These are phyloP conservation scores for Drosophila neonasuta DNA, from an alignment of 2,888 invertebrate species.

Conservation along the genomic window DNA sequence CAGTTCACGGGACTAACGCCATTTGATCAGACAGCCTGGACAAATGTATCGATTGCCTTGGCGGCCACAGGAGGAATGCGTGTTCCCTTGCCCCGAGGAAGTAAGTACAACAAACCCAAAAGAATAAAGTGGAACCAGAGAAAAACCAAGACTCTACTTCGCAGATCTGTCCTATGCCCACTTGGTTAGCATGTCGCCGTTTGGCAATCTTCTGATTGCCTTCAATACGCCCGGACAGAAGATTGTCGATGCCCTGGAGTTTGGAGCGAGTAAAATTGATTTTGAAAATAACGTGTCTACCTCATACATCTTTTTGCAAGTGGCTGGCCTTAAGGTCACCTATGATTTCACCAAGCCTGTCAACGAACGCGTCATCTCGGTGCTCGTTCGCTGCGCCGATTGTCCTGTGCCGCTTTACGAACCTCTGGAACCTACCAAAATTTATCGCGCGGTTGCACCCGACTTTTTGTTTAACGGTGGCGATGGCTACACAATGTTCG, in stretches of 20 bases:
- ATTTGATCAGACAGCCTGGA: conserved; percentile 84
- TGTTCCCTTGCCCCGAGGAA: conserved; percentile 86
- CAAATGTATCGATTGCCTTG: conserved; percentile 86
- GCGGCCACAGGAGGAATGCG: conserved; percentile 88
- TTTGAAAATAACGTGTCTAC: conserved; percentile 51
- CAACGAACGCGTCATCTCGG: conserved; percentile 85
- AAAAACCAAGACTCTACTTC: neutral
- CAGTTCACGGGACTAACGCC: conserved; percentile 69
- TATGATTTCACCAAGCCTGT: conserved; percentile 85
- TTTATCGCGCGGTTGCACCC: conserved; percentile 86
- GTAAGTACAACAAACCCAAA: conserved; percentile 80
- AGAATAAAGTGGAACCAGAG: neutral
- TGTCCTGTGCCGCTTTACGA: conserved; percentile 85
- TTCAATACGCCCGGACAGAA: conserved; percentile 87
- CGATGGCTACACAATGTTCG: conserved; percentile 85
- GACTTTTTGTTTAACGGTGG: conserved; percentile 87
- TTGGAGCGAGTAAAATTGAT: conserved; percentile 82
- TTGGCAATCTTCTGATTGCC: conserved; percentile 88
- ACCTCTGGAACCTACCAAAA: conserved; percentile 83
- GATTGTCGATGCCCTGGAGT: conserved; percentile 86
- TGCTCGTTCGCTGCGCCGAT: conserved; percentile 75
- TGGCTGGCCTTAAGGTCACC: conserved; percentile 83
- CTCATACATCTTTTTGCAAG: conserved; percentile 82
- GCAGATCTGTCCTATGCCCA: conserved; percentile 88
- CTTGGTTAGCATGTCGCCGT: conserved; percentile 88